These are phyloP conservation scores for Danio aesculapii DNA, from an alignment of 2,797 vertebrate species.

Conservation along the genomic window DNA sequence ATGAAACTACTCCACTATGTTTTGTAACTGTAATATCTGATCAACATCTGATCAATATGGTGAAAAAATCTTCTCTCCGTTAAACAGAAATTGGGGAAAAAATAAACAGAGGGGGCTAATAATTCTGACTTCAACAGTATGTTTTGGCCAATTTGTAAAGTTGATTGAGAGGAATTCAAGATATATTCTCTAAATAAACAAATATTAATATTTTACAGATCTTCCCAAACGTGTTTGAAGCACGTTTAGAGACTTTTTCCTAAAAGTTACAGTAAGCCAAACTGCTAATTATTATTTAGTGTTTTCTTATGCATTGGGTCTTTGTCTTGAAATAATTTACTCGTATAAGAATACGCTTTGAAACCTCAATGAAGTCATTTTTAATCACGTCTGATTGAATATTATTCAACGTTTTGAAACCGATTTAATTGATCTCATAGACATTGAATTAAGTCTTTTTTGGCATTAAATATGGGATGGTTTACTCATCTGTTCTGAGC, in stretches of 20 bases:
- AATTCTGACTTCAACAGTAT: too few species aligned
- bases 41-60: too few species aligned
- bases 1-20: too few species aligned
- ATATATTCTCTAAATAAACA: not conserved
- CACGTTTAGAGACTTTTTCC: not conserved
- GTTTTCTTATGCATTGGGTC: not conserved
- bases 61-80: too few species aligned
- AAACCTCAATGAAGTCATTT: not conserved
- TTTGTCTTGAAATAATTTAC: not conserved
- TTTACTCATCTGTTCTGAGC: not conserved
- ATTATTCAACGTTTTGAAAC: constrained; percentile 7
- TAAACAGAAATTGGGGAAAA: too few species aligned
- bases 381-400: constrained; percentile 2
- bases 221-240: not conserved
- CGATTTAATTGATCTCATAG: constrained; percentile 43
- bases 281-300: not conserved
- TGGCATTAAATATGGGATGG: constrained; percentile 3
- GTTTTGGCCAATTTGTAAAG: not conserved
- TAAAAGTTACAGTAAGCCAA: not conserved
- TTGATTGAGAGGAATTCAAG: not conserved
- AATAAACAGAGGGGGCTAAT: too few species aligned
- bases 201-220: not conserved
- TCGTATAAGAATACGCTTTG: not conserved
- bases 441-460: not conserved
- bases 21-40: too few species aligned